Percentiles rank a stretch among this genome's conserved stretches.
phyloP scores from a whole-genome alignment of 2,888 invertebrate species.

The Chrysodeixis includens region DNA sequence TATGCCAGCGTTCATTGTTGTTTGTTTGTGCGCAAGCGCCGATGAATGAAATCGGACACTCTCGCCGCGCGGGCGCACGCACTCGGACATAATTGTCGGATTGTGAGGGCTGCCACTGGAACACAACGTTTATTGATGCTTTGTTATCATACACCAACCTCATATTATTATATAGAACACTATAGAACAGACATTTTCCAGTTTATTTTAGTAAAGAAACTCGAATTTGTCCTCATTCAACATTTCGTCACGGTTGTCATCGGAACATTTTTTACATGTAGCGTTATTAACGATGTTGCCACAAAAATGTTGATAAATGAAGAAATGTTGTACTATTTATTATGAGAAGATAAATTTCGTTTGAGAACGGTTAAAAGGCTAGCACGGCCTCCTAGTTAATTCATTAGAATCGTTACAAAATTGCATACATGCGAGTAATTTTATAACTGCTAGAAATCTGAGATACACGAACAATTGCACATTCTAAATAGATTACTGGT shows the following conservation, averaged over 20 bases:
- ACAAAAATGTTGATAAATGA: constrained; percentile 40
- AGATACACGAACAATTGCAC: constrained; percentile 28
- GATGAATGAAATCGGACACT: constrained; percentile 76
- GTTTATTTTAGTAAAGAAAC: constrained; percentile 23
- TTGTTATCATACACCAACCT: constrained; percentile 47
- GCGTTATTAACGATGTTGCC: constrained; percentile 49
- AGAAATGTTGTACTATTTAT: constrained; percentile 34
- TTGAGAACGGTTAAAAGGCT: constrained; percentile 39
- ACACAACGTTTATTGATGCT: constrained; percentile 55
- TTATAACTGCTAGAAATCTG: constrained; percentile 46
- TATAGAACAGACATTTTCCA: constrained; percentile 13
- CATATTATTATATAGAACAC: constrained; percentile 31
- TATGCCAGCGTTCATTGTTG: constrained; percentile 55
- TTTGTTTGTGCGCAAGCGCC: constrained; percentile 56
- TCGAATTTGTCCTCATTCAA: constrained; percentile 47
- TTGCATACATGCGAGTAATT: constrained; percentile 33
- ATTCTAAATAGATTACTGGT: constrained; percentile 43
- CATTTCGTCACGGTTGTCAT: constrained; percentile 51
- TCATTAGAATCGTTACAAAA: constrained; percentile 45
- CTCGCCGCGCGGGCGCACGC: constrained; percentile 53
- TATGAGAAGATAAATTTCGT: constrained; percentile 36
- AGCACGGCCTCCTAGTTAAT: constrained; percentile 36
- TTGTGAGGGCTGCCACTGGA: constrained; percentile 55
- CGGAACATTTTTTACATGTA: constrained; percentile 38
- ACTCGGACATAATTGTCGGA: constrained; percentile 47